These are phyloP conservation scores for Vanessa cardui DNA, from an alignment of 2,888 invertebrate species.

Conservation along the genomic window DNA sequence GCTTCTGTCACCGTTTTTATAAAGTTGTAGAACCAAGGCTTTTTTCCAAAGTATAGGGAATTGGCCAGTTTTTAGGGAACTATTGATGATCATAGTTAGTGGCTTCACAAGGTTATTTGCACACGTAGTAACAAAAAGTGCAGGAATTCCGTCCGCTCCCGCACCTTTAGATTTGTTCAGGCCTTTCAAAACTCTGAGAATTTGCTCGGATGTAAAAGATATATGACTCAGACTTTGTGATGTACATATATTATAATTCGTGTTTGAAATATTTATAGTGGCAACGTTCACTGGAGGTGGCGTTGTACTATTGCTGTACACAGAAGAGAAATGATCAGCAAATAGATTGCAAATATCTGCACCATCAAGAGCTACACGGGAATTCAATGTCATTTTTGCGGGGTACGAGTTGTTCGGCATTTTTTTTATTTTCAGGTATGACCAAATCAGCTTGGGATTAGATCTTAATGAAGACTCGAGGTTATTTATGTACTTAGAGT, in stretches of 20 bases:
- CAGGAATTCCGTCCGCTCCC: neutral
- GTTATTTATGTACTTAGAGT: conserved; percentile 5
- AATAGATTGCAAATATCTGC: conserved; percentile 3
- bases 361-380: conserved; percentile 3
- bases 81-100: conserved; percentile 1
- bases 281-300: conserved; percentile 2
- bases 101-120: neutral
- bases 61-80: neutral
- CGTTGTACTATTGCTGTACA: conserved; percentile 1
- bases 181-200: conserved; percentile 2
- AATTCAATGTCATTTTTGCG: conserved; percentile 2
- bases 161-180: conserved; percentile 1
- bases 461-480: neutral
- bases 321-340: conserved; percentile 2
- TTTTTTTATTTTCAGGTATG: neutral
- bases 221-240: neutral
- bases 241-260: neutral
- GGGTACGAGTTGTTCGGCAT: conserved; percentile 1
- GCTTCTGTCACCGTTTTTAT: neutral
- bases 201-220: neutral
- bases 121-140: conserved; percentile 1
- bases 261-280: conserved; percentile 3
- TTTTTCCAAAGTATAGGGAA: neutral
- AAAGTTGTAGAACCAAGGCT: neutral
- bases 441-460: conserved; percentile 1